Base-by-base conservation (phyloP, 2,888 invertebrate species). In the Xylocampa areola region DNA sequence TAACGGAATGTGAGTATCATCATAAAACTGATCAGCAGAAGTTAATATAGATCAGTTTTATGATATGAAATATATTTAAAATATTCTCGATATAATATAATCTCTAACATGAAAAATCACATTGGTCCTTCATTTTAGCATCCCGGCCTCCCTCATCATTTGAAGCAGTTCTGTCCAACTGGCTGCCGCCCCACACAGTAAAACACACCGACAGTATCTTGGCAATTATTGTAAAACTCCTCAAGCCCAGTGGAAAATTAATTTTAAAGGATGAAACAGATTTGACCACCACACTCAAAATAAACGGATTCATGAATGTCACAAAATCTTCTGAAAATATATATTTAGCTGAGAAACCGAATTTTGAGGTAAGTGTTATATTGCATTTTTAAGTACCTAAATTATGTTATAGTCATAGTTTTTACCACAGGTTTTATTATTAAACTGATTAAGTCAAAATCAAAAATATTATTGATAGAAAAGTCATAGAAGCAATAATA, bases 291-390 rank as follows among this genome's bases (percentile, higher is more conserved):
- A 83, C 91, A 41, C 86, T 97, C 16, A 96, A 95, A 81, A 80
- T 97, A 1, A 94, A 95, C 74, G 97, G 97, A 5, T 96, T 96
- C 76, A 81, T 95, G 13, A 89, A 94, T 80, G 75, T 93, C n/a
- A 73, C 64, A 4, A 85, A 85, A 32, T 70, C 73, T 33, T 62
- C 76, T 13, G 86, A 86, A 29, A 80, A 84, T 71, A 61, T 94
- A 37, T 89, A 81, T 73, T 84, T 91, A 30, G 94, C 95, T 59
- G 92, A 95, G 51, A 97, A 96, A 85, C 96, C 97, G 2, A 95
- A 95, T 72, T 97, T 96, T 91, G 96, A 96, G 93, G 95, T 95
- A 79, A 88, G 86, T 33, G 25, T 13, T 33, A 5, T 21, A 21
- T 21, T 4, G 5, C 21, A 4, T 21, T 2, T 21, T 21, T 21